Base-by-base conservation (phyloP, 2,888 invertebrate species). In the Agriopis marginaria region DNA sequence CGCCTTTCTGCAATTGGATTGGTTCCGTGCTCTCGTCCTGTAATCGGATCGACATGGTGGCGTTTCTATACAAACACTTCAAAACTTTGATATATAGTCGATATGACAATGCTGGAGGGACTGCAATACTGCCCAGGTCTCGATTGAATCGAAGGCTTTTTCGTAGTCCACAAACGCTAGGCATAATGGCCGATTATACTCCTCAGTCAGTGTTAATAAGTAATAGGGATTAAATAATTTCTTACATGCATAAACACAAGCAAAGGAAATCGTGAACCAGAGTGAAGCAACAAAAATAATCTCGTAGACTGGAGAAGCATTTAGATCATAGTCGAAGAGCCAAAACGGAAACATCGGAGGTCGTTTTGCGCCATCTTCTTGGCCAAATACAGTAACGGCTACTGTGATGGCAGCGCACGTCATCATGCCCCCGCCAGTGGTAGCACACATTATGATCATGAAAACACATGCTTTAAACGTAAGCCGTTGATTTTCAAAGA, bases 321-420 rank as follows among this genome's bases (percentile, higher is more conserved):
- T 3, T 7, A 71, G 42, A 40, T 75, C 66, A 3, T 60, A 44
- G 5, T 45, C 60, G n/a, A 60, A 68, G 0, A 50, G 11, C 70
- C 59, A 73, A 49, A 68, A 64, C 0, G 73, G 73, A 14, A 70
- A 70, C 0, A 68, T 69, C 32, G 71, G 55, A 0, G 75, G 75
- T 59, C 63, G 66, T 5, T 6, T 42, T 2, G 8, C 9, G 7
- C 14, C 59, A 47, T 63, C 56, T 6, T 54, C 12, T 7, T 7
- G 12, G 6, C 14, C 10, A 60, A 10, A 0, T 40, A 2, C 1
- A 50, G 4, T 0, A 44, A 40, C 0, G 4, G 7, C 14, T 9
- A 49, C 10, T 40, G 68, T 17, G 9, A 70, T 10, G 40, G 56
- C 64, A 10, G 60, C 66, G 12, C 60, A 61, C 4, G 62, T 0